Evolutionary conservation across 2,888 invertebrate species (phyloP).

Genomic region (Ormia ochracea): DNA sequence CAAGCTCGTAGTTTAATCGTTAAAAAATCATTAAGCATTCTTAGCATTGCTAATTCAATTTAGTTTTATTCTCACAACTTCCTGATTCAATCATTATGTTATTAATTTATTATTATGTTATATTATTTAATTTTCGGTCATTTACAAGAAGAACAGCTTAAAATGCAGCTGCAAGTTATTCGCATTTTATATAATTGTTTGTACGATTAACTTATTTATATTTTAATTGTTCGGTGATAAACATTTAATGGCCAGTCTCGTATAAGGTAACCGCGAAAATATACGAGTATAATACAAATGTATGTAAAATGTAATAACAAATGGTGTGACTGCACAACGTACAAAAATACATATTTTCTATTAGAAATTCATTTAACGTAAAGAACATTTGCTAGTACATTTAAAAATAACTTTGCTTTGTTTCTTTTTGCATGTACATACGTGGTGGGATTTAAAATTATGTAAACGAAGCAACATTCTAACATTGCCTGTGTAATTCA

Average conservation of each 20-base stretch:
- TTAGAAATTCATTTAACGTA: constrained; percentile 40
- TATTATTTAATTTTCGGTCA: no score
- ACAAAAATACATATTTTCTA: background rate
- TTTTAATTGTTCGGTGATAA: background rate
- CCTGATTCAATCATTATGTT: no score
- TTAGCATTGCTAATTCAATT: no score
- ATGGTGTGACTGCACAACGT: background rate
- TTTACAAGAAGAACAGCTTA: no score
- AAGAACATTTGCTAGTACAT: background rate
- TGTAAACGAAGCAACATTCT: no score
- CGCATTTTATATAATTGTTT: background rate
- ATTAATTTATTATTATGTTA: no score
- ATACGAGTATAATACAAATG: no score
- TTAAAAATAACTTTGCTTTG: background rate
- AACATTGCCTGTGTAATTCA: no score
- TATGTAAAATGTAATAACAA: background rate
- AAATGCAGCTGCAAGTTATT: no score
- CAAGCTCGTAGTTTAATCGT: no score
- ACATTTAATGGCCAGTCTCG: background rate
- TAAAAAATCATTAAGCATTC: no score
- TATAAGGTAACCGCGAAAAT: background rate
- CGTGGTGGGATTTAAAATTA: background rate
- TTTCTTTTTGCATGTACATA: background rate
- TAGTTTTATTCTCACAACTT: no score
- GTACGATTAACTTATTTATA: background rate